phyloP scores from a whole-genome alignment of 2,113 vertebrate genomes.

The Amphiprion percula region DNA sequence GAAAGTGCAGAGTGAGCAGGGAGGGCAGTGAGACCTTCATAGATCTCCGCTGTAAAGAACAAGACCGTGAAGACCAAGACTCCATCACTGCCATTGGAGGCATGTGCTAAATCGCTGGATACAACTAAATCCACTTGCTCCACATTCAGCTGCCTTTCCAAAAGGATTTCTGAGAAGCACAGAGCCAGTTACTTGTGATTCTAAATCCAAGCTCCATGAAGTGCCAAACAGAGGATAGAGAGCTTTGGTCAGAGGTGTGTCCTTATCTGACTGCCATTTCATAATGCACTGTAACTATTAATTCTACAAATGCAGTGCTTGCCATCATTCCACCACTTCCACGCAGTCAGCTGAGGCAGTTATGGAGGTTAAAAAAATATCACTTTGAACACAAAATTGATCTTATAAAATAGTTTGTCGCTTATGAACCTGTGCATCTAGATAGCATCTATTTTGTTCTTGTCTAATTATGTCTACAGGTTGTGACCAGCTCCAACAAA shows the following conservation, averaged over 20 bases:
- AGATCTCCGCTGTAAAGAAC: conserved; percentile 42
- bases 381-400: background rate
- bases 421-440: too few species aligned
- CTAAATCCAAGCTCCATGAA: conserved; percentile 47
- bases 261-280: conserved; percentile 23
- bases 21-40: conserved; percentile 19
- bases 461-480: too few species aligned
- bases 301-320: conserved; percentile 10
- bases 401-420: background rate
- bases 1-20: conserved; percentile 50
- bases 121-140: conserved; percentile 47
- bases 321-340: background rate
- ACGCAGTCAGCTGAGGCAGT: background rate
- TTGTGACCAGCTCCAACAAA: too few species aligned
- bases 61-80: conserved; percentile 33
- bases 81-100: conserved; percentile 37
- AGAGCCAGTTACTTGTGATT: conserved; percentile 50
- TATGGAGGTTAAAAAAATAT: background rate
- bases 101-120: conserved; percentile 48
- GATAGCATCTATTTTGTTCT: too few species aligned
- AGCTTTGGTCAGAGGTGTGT: conserved; percentile 7
- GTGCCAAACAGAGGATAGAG: conserved; percentile 39
- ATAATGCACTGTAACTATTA: background rate
- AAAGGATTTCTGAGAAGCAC: conserved; percentile 40
- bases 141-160: conserved; percentile 43